phyloP scores from a whole-genome alignment of 2,888 invertebrate genomes.

The Proisotoma minuta region DNA sequence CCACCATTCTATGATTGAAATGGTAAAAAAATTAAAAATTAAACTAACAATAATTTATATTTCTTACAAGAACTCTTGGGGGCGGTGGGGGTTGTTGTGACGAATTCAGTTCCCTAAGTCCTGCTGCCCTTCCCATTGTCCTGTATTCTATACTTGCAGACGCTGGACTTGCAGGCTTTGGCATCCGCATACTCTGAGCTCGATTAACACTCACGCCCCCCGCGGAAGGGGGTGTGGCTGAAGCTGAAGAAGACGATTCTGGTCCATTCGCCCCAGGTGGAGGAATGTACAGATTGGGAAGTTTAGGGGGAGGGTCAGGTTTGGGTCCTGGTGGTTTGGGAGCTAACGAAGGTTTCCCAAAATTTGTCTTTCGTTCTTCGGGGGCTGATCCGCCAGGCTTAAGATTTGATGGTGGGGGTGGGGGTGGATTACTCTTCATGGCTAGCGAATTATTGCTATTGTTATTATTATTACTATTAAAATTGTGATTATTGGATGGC shows the following conservation, averaged over 20 bases:
- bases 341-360: constrained; percentile 77
- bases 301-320: constrained; percentile 44
- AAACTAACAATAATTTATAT: background rate
- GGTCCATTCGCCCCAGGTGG: constrained; percentile 31
- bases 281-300: constrained; percentile 42
- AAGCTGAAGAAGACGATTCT: constrained; percentile 17
- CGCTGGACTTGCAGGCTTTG: constrained; percentile 59
- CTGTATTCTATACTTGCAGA: constrained; percentile 38
- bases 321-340: constrained; percentile 69
- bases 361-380: constrained; percentile 45
- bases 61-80: constrained; percentile 42
- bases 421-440: constrained; percentile 63
- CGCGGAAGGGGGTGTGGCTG: constrained; percentile 49
- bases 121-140: constrained; percentile 43
- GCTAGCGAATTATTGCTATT: constrained; percentile 16
- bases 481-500: constrained; percentile 19
- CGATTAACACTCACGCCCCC: constrained; percentile 57
- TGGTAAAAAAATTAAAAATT: background rate
- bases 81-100: constrained; percentile 47
- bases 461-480: constrained; percentile 18
- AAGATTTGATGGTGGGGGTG: constrained; percentile 64
- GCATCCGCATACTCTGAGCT: constrained; percentile 79
- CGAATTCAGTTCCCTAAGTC: constrained; percentile 33
- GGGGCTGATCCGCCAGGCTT: constrained; percentile 56
- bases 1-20: constrained; percentile 34